Evolutionary conservation across 2,113 vertebrate species (phyloP).

Genomic region (Trichechus manatus): DNA sequence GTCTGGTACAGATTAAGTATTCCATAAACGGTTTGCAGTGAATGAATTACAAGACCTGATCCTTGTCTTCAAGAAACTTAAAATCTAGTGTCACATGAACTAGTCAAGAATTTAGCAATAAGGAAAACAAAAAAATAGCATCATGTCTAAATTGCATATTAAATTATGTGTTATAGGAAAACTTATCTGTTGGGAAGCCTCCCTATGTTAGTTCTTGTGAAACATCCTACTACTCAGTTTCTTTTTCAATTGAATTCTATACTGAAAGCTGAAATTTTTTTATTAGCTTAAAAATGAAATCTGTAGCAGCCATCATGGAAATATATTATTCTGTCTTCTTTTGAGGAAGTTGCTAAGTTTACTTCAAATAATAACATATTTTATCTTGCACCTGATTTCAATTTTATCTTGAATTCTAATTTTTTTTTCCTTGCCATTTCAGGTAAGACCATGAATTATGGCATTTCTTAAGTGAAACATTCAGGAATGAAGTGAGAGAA

Average conservation of each 20-base stretch:
- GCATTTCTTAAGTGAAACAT: conserved; percentile 77
- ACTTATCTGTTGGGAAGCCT: not conserved
- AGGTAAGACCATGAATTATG: conserved; percentile 81
- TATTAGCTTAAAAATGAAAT: conserved; percentile 53
- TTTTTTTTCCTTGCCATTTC: conserved; percentile 78
- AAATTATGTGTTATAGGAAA: not conserved
- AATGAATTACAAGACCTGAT: not conserved
- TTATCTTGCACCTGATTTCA: conserved; percentile 6
- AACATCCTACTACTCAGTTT: not conserved
- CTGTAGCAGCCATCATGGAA: not conserved
- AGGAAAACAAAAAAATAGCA: not conserved
- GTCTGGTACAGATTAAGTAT: not conserved
- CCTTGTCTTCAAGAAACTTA: conserved; percentile 4
- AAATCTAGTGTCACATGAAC: not conserved
- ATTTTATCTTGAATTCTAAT: conserved; percentile 64
- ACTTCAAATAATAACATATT: conserved; percentile 21
- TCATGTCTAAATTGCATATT: conserved; percentile 28
- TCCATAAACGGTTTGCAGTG: not conserved
- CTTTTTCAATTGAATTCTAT: not conserved
- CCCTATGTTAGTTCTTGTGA: not conserved
- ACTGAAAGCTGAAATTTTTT: not conserved
- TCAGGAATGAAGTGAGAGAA: conserved; percentile 83
- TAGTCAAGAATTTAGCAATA: conserved; percentile 34
- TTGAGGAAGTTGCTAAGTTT: not conserved
- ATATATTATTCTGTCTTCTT: not conserved